Base-by-base conservation (phyloP, 2,113 vertebrate genomes). In the Mustela lutreola region DNA sequence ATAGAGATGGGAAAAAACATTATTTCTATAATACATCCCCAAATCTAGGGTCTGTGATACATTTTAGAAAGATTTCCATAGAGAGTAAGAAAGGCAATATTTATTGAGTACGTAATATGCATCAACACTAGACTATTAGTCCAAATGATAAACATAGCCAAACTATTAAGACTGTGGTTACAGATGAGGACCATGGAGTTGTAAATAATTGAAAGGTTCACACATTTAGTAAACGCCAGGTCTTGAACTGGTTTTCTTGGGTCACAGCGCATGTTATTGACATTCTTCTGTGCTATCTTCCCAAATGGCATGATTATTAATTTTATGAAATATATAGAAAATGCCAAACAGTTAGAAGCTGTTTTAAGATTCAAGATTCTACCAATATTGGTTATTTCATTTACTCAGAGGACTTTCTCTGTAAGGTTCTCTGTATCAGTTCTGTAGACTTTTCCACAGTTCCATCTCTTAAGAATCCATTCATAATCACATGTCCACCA, bases 391-490 rank as follows among this genome's bases (percentile, higher is more conserved):
- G 19, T 14, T 22, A 10, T 42, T 11, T 6, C 8, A 16, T 3
- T 11, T 39, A 3, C 0, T 28, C 1, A 7, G 33, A 18, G 6
- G 5, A 6, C 12, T 80, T 63, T 45, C 62, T 71, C 45, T 2
- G 4, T 9, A 4, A 45, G 12, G 1, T 0, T 53, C 31, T 45
- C 8, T 33, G 2, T 53, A 1, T 24, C 5, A 7, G 11, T 7
- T 80, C 19, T 31, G 2, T 18, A 2, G 33, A n/a, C 7, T n/a
- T 89, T 36, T 36, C 88, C 33, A 80, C 16, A 5, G 7, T 26
- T 31, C 24, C 31, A 11, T 31, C 14, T 0, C 42, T 31, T 26
- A 33, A 8, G 58, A 24, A 16, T 14, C 7, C 60, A 8, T 1
- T 56, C 15, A 76, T 42, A 53, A 31, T 53, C 12, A 31, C 53